A percentile compares a stretch with the other conserved stretches of the same genome.
phyloP scores from a whole-genome alignment of 2,797 vertebrate genomes.

The Chelon labrosus region DNA sequence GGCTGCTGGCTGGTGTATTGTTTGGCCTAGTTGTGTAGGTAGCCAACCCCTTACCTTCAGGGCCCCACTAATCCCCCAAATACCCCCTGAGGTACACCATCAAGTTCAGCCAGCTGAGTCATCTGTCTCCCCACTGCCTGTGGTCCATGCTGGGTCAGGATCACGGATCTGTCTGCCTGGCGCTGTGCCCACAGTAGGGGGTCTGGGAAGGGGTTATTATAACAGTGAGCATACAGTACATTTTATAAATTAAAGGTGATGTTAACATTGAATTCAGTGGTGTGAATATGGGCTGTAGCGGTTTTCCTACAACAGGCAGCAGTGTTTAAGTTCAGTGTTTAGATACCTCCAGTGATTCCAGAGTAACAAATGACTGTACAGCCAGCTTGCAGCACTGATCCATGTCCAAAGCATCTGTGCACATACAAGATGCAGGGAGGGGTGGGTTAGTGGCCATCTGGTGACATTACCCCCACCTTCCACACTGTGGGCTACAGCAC shows the following conservation, averaged over 20 bases:
- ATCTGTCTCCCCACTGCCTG: conserved; percentile 43
- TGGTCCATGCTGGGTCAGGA: conserved; percentile 44
- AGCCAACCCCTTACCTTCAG: conserved; percentile 27
- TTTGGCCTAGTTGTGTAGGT: conserved; percentile 37
- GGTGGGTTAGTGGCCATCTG: conserved; percentile 60
- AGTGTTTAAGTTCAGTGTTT: not conserved
- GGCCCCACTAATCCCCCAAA: conserved; percentile 58
- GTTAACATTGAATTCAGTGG: conserved; percentile 22
- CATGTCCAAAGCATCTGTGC: conserved; percentile 43
- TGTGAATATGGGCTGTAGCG: not conserved
- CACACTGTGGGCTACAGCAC: conserved; percentile 5
- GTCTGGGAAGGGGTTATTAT: conserved; percentile 34
- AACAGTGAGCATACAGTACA: not conserved
- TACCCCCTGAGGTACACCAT: conserved; percentile 49
- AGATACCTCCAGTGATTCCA: conserved; percentile 13
- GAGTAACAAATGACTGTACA: conserved; percentile 17
- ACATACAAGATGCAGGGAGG: conserved; percentile 18
- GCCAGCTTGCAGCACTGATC: conserved; percentile 34
- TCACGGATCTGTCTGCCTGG: conserved; percentile 75
- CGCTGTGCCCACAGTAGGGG: conserved; percentile 47
- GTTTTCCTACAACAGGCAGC: too few species aligned
- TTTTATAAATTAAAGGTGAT: conserved; percentile 8
- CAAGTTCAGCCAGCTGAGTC: conserved; percentile 73
- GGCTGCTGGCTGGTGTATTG: conserved; percentile 16
- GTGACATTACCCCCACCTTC: conserved; percentile 29